These are phyloP conservation scores for Carassius carassius DNA, from an alignment of 2,113 vertebrate genomes.

Conservation along the genomic window DNA sequence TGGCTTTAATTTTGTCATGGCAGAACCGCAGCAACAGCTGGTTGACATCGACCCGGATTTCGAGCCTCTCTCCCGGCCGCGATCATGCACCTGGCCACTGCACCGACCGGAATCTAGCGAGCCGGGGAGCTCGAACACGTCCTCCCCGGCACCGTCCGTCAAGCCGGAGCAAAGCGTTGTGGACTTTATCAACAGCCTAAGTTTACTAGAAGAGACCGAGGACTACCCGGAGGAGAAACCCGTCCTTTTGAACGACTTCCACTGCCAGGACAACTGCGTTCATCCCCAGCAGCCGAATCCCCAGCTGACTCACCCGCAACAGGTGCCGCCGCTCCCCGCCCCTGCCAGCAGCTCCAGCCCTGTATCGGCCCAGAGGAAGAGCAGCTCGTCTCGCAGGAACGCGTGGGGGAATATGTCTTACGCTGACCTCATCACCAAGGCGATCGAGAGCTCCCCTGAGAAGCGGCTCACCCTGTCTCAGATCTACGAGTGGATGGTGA, in stretches of 20 bases:
- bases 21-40: constrained; percentile 74
- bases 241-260: constrained; percentile 61
- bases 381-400: constrained; percentile 92
- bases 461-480: constrained; percentile 94
- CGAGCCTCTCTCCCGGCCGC: constrained; percentile 84
- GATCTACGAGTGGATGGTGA: constrained; percentile 99
- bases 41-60: constrained; percentile 86
- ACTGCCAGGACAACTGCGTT: constrained; percentile 67
- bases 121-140: constrained; percentile 82
- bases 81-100: constrained; percentile 86
- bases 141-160: constrained; percentile 82
- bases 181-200: constrained; percentile 84
- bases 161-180: constrained; percentile 80
- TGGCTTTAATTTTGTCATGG: constrained; percentile 68
- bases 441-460: constrained; percentile 94
- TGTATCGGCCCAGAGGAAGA: constrained; percentile 81
- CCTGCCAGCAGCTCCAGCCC: constrained; percentile 65
- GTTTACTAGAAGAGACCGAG: constrained; percentile 84
- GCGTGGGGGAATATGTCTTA: constrained; percentile 98
- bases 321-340: constrained; percentile 69
- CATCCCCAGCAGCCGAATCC: constrained; percentile 63
- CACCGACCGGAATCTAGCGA: constrained; percentile 83
- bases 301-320: constrained; percentile 64
- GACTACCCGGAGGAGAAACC: constrained; percentile 75
- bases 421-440: constrained; percentile 95